These are phyloP conservation scores for Dipus sagitta DNA, from an alignment of 2,797 vertebrate species.

Conservation along the genomic window DNA sequence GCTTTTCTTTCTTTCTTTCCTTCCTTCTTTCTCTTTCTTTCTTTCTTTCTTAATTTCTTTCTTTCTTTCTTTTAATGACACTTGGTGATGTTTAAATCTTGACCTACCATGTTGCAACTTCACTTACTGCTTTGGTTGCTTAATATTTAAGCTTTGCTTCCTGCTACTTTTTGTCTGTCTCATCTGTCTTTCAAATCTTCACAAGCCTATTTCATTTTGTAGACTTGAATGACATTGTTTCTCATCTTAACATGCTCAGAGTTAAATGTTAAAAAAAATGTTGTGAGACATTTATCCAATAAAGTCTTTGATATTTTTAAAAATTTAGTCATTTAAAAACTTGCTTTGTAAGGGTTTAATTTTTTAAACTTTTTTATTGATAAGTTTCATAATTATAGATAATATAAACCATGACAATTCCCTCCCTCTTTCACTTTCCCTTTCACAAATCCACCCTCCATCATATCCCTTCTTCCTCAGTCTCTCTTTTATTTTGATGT, in stretches of 20 bases:
- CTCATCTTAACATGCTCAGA: constrained; percentile 89
- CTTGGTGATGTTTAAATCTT: constrained; percentile 88
- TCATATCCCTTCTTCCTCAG: no score
- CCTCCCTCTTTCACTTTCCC: no score
- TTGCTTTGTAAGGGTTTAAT: constrained; percentile 55
- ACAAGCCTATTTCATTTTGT: constrained; percentile 90
- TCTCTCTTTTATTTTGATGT: background rate
- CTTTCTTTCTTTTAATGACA: constrained; percentile 76
- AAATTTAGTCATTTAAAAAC: constrained; percentile 75
- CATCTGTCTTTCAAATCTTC: constrained; percentile 88
- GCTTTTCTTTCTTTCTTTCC: no score
- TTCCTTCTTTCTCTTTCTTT: background rate
- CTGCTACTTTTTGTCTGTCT: constrained; percentile 85
- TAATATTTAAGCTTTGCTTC: constrained; percentile 93
- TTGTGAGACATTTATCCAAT: constrained; percentile 91
- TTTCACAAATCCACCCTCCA: no score
- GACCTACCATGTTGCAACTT: constrained; percentile 88
- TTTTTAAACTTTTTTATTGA: background rate
- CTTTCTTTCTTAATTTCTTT: background rate
- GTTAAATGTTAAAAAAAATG: constrained; percentile 91
- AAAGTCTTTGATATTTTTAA: constrained; percentile 89
- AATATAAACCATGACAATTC: no score
- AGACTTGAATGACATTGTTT: constrained; percentile 89
- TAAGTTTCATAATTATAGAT: no score
- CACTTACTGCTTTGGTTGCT: constrained; percentile 91